These are phyloP conservation scores for Spinus pinus DNA, from an alignment of 2,797 vertebrate species.

Conservation along the genomic window DNA sequence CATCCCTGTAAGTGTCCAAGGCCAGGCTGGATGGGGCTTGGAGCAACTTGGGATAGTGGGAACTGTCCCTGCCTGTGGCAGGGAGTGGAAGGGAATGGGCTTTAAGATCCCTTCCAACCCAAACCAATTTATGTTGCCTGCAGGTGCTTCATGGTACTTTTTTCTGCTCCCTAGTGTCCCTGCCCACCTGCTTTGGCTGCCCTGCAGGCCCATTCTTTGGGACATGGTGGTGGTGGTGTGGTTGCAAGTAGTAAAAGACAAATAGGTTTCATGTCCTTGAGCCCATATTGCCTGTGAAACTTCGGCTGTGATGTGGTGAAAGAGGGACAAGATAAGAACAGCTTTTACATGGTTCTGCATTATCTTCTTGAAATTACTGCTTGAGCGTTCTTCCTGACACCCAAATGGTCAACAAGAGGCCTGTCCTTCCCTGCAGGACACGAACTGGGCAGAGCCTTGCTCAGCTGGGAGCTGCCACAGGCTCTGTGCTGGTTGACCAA, in stretches of 20 bases:
- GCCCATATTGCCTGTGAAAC: neutral
- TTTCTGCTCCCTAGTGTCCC: neutral
- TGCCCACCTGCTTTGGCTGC: neutral
- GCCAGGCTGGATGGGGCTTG: fast-evolving
- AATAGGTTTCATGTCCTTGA: neutral
- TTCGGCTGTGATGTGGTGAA: neutral
- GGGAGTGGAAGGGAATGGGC: neutral
- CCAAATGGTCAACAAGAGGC: neutral
- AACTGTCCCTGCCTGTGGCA: neutral
- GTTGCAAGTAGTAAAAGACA: neutral
- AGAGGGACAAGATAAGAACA: neutral
- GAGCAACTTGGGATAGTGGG: fast-evolving
- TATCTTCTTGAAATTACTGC: neutral
- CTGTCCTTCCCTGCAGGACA: neutral
- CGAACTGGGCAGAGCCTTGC: fast-evolving
- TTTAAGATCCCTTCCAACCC: neutral
- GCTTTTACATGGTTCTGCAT: neutral
- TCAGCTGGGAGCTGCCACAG: neutral
- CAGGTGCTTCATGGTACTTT: neutral
- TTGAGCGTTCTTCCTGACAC: neutral
- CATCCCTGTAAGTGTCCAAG: neutral
- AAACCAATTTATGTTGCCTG: neutral
- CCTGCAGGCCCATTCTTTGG: neutral
- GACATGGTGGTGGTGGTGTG: neutral
- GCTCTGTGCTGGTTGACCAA: neutral